These are phyloP conservation scores for Folsomia candida DNA, from an alignment of 2,888 invertebrate species.

Conservation along the genomic window DNA sequence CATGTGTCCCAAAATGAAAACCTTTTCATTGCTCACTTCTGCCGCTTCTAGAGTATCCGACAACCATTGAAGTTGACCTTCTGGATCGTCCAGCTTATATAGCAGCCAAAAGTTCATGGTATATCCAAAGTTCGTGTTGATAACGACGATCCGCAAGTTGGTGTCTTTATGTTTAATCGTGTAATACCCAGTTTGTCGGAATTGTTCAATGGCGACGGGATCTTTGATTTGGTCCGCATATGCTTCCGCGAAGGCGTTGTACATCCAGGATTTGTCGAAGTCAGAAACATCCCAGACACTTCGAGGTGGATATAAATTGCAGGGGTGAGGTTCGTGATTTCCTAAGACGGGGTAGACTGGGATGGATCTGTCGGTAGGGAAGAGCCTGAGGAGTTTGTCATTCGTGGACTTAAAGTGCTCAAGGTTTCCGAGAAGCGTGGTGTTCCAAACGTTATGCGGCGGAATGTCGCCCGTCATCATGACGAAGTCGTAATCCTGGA, in stretches of 20 bases:
- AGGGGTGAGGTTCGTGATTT: slow-evolving; percentile 47
- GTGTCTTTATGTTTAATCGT: slow-evolving; percentile 64
- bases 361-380: slow-evolving; percentile 34
- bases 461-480: slow-evolving; percentile 47
- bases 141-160: slow-evolving; percentile 70
- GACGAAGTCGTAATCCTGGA: slow-evolving; percentile 39
- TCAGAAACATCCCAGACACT: slow-evolving; percentile 19
- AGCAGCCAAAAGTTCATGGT: slow-evolving; percentile 71
- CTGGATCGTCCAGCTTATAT: slow-evolving; percentile 67
- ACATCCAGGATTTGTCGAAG: slow-evolving; percentile 64
- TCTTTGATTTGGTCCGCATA: slow-evolving; percentile 73
- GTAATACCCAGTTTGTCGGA: slow-evolving; percentile 73
- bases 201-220: slow-evolving; percentile 61
- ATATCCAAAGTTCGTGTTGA: slow-evolving; percentile 80
- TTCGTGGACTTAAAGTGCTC: slow-evolving; percentile 33
- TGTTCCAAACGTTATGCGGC: slow-evolving; percentile 44
- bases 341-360: slow-evolving; percentile 47
- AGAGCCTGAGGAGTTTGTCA: slow-evolving; percentile 20
- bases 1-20: slow-evolving; percentile 80
- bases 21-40: slow-evolving; percentile 70
- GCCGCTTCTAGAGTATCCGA: slow-evolving; percentile 68
- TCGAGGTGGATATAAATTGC: slow-evolving; percentile 41
- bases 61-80: slow-evolving; percentile 77
- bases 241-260: slow-evolving; percentile 65
- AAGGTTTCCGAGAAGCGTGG: slow-evolving; percentile 29